A percentile compares a stretch with the other conserved stretches of the same genome.
Conservation (phyloP, 2,888 invertebrate genomes). For the Epirrhoe tristata region DNA sequence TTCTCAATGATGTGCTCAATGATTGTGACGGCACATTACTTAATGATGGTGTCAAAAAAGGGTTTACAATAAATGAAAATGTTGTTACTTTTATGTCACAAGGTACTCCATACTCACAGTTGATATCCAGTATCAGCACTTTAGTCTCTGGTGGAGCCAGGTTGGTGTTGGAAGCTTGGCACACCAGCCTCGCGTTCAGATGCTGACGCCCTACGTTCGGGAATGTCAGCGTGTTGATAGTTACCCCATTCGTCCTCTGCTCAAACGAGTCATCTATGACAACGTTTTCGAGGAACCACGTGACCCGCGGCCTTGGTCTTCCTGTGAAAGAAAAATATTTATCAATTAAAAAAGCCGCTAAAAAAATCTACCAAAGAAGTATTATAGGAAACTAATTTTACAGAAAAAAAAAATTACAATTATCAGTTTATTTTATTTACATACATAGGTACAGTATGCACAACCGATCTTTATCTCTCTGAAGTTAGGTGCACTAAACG, state of each 20-base stretch:
- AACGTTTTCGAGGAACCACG: constrained; percentile 94
- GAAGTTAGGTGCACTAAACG: too few relatives aligned
- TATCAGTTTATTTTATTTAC: too few relatives aligned
- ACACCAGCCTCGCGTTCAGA: constrained; percentile 92
- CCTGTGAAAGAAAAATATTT: constrained; percentile 74
- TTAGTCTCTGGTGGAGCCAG: constrained; percentile 91
- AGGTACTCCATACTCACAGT: constrained; percentile 90
- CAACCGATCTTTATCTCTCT: too few relatives aligned
- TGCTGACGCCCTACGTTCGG: constrained; percentile 93
- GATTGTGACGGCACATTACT: too few relatives aligned
- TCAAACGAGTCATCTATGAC: constrained; percentile 94
- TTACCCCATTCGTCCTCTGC: constrained; percentile 88
- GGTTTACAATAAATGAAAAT: too few relatives aligned
- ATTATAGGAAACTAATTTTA: too few relatives aligned
- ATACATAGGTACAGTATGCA: too few relatives aligned
- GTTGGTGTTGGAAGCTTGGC: constrained; percentile 95
- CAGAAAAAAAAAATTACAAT: too few relatives aligned
- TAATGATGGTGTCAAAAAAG: too few relatives aligned
- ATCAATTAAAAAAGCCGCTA: background rate
- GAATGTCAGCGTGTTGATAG: constrained; percentile 92
- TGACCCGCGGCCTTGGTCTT: constrained; percentile 91
- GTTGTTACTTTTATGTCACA: too few relatives aligned
- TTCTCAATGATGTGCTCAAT: too few relatives aligned
- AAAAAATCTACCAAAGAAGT: background rate
- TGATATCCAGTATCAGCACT: constrained; percentile 92